phyloP scores from a whole-genome alignment of 2,113 vertebrate species.

The Morone chrysops region DNA sequence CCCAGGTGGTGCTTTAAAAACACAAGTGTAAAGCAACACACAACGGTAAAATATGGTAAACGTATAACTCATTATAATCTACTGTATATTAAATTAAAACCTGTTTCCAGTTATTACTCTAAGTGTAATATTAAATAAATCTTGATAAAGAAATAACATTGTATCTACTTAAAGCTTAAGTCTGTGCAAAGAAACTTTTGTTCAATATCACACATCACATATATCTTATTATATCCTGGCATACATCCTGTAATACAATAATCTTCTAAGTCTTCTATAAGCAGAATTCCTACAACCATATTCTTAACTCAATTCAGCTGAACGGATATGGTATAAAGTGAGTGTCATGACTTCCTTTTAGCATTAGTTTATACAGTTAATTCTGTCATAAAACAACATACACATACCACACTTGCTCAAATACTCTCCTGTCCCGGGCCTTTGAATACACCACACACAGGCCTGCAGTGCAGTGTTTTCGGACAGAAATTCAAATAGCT shows the following conservation, averaged over 20 bases:
- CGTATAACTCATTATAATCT: background rate
- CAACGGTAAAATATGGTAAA: background rate
- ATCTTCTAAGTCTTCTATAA: background rate
- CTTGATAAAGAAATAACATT: background rate
- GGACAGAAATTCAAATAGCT: background rate
- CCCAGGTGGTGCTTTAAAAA: background rate
- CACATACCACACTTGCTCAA: slow-evolving; percentile 13
- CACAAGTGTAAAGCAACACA: background rate
- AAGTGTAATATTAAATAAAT: background rate
- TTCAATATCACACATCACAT: background rate
- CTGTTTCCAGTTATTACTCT: background rate
- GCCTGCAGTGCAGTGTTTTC: background rate
- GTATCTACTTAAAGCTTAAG: background rate
- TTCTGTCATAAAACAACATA: slow-evolving; percentile 6
- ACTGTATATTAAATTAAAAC: background rate
- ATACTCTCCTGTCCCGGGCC: slow-evolving; percentile 5
- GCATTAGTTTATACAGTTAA: background rate
- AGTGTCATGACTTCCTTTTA: background rate
- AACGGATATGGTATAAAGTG: background rate
- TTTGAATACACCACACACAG: slow-evolving; percentile 9
- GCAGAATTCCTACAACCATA: background rate
- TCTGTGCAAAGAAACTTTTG: background rate
- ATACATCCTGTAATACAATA: background rate
- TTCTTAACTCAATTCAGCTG: background rate
- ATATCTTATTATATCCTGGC: background rate